Conservation (phyloP, 2,113 vertebrate species). For the Sinocyclocheilus rhinocerous region DNA sequence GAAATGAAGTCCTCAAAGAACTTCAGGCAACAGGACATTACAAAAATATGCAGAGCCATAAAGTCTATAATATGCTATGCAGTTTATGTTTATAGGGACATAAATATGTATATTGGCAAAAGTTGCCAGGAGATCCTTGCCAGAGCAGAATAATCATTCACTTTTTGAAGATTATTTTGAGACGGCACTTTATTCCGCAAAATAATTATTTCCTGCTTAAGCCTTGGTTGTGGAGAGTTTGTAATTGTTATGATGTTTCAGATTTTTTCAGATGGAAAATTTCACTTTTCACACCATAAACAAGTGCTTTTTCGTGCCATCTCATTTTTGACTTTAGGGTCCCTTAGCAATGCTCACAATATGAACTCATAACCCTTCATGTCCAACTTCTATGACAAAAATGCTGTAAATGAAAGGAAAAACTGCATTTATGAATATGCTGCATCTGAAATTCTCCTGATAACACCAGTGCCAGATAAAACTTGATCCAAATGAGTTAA, state of each 20-base stretch:
- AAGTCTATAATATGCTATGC: constrained; percentile 39
- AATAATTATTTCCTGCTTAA: constrained; percentile 27
- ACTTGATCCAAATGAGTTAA: constrained; percentile 7
- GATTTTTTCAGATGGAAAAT: not conserved
- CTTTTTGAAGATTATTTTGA: constrained; percentile 22
- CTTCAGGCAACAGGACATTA: constrained; percentile 42
- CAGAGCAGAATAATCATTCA: constrained; percentile 32
- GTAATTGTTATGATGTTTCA: not conserved
- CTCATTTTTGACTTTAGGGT: not conserved
- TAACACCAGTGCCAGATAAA: not conserved
- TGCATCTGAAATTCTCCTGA: not conserved
- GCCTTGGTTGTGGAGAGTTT: constrained; percentile 21
- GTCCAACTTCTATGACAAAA: not conserved
- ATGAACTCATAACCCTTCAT: not conserved
- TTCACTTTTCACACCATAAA: constrained; percentile 3
- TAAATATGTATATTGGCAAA: constrained; percentile 33
- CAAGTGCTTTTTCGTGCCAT: not conserved
- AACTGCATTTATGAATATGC: not conserved
- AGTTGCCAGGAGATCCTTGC: constrained; percentile 33
- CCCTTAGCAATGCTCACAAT: not conserved
- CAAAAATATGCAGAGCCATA: constrained; percentile 42
- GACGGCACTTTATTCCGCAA: not conserved
- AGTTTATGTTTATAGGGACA: constrained; percentile 43
- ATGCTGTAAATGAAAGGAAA: not conserved
- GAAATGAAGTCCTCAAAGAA: constrained; percentile 36